These are phyloP conservation scores for Sylvilagus floridanus DNA, from an alignment of 2,797 vertebrate species.

Conservation along the genomic window DNA sequence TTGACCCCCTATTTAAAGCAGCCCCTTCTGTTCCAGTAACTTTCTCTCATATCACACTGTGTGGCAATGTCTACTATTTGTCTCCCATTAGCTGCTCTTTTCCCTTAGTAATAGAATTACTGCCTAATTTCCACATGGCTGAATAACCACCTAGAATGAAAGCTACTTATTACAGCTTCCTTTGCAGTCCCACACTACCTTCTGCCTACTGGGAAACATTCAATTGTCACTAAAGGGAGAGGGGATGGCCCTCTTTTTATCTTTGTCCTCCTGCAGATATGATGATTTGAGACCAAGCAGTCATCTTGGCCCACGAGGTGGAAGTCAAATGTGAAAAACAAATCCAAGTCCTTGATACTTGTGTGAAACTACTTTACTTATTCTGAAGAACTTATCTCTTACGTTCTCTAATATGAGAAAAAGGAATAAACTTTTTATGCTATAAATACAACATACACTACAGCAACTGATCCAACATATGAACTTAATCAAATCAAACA, in stretches of 20 bases:
- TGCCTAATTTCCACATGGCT: background rate
- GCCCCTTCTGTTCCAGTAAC: background rate
- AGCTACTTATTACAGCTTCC: background rate
- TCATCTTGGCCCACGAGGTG: background rate
- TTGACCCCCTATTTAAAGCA: background rate
- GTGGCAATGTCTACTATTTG: background rate
- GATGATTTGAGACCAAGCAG: background rate
- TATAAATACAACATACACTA: background rate
- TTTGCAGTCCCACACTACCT: background rate
- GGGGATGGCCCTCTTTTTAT: background rate
- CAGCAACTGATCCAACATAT: background rate
- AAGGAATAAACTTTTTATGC: slow-evolving; percentile 4
- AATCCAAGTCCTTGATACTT: background rate
- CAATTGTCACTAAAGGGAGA: background rate
- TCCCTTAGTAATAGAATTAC: background rate
- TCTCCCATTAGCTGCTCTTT: background rate
- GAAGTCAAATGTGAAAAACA: background rate
- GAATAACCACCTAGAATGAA: background rate
- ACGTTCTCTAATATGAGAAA: background rate
- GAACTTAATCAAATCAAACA: background rate
- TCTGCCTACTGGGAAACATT: background rate
- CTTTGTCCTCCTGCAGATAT: background rate
- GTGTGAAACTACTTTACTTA: background rate
- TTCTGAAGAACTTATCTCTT: background rate
- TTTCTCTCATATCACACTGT: background rate